phyloP scores from a whole-genome alignment of 2,888 invertebrate species.

The Torymus auratus region DNA sequence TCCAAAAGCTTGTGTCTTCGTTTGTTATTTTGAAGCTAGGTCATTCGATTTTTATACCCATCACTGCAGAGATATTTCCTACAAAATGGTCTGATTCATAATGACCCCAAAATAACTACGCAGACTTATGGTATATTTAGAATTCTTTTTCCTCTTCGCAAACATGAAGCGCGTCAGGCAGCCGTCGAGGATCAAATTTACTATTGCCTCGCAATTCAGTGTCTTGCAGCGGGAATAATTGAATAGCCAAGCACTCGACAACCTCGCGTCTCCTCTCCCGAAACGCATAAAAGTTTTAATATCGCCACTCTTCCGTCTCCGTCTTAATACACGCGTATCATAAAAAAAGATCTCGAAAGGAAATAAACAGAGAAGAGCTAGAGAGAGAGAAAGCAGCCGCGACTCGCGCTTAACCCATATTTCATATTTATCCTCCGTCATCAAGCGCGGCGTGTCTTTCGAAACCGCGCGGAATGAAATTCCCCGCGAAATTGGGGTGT shows the following conservation, averaged over 20 bases:
- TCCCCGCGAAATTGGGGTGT: slow-evolving; percentile 43
- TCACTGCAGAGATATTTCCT: no score
- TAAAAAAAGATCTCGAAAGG: no score
- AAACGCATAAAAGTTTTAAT: slow-evolving; percentile 34
- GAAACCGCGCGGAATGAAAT: slow-evolving; percentile 33
- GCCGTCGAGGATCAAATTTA: no score
- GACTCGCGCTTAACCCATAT: neutral
- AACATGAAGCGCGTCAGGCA: no score
- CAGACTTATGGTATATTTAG: no score
- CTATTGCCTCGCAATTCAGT: neutral
- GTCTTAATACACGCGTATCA: neutral
- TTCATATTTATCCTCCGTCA: slow-evolving; percentile 24
- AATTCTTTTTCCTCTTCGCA: no score
- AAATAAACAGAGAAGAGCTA: neutral
- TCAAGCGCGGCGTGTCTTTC: slow-evolving; percentile 5
- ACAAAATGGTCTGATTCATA: no score
- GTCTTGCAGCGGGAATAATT: neutral
- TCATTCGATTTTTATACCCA: no score
- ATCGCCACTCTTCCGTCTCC: neutral
- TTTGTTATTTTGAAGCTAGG: no score
- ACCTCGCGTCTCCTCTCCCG: neutral
- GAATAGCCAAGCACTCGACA: neutral
- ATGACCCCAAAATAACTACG: no score
- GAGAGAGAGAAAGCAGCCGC: neutral
- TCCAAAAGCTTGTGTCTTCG: no score